Conservation (phyloP, 2,888 invertebrate genomes). For the Drosophila pegasa region DNA sequence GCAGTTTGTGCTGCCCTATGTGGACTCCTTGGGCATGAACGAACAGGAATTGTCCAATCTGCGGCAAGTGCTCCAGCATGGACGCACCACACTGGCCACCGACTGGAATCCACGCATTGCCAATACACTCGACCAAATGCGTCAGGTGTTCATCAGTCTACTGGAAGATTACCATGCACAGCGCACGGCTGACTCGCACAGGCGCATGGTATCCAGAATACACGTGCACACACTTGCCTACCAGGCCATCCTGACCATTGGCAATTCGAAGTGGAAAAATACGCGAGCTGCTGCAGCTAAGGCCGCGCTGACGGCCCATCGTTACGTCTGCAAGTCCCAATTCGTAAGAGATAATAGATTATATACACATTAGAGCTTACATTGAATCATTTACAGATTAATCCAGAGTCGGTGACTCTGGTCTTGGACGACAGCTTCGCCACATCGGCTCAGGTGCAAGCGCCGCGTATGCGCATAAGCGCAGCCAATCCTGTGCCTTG, state of each 20-base stretch:
- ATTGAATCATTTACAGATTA: conserved; percentile 73
- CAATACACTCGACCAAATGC: conserved; percentile 92
- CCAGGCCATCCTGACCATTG: conserved; percentile 91
- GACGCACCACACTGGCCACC: conserved; percentile 90
- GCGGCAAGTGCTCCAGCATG: conserved; percentile 88
- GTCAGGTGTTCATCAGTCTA: conserved; percentile 87
- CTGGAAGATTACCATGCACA: conserved; percentile 68
- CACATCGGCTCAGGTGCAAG: conserved; percentile 87
- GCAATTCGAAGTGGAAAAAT: conserved; percentile 90
- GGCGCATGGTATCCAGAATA: conserved; percentile 89
- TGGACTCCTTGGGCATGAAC: conserved; percentile 94
- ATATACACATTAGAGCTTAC: neutral
- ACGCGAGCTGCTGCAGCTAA: conserved; percentile 92
- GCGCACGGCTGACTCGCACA: conserved; percentile 51
- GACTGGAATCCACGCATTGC: conserved; percentile 93
- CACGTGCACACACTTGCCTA: conserved; percentile 95
- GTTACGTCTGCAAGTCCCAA: conserved; percentile 91
- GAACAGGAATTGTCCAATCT: conserved; percentile 94
- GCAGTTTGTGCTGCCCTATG: conserved; percentile 89
- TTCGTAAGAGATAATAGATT: conserved; percentile 77
- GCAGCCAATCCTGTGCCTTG: conserved; percentile 91
- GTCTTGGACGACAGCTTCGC: conserved; percentile 94
- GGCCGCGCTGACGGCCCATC: conserved; percentile 92
- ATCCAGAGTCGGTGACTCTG: conserved; percentile 85
- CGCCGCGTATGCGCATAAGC: conserved; percentile 88